These are phyloP conservation scores for Chromobotia macracanthus DNA, from an alignment of 2,797 vertebrate species.

Conservation along the genomic window DNA sequence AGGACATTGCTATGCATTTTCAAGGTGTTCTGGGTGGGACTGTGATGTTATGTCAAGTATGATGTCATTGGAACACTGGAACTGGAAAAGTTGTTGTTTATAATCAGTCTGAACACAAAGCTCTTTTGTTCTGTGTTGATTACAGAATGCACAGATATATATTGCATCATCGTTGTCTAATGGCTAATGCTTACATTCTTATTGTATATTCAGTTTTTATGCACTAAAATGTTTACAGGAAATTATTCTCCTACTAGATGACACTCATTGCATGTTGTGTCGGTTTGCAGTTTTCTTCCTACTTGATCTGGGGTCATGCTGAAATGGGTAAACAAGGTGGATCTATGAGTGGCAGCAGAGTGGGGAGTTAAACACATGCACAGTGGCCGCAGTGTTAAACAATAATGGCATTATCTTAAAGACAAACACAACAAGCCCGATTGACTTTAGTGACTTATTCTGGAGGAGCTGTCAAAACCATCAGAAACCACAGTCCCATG, in stretches of 20 bases:
- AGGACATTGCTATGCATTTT: not conserved
- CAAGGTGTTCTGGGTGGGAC: not conserved
- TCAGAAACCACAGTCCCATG: conserved; percentile 71
- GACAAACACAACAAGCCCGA: conserved; percentile 22
- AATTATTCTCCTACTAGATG: not conserved
- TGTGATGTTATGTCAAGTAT: not conserved
- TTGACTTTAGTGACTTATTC: conserved; percentile 69
- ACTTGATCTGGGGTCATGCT: not conserved
- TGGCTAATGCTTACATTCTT: not conserved
- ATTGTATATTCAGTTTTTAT: not conserved
- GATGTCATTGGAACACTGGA: not conserved
- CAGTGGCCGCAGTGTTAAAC: conserved; percentile 50
- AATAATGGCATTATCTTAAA: conserved; percentile 64
- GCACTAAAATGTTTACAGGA: not conserved
- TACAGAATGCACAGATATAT: not conserved
- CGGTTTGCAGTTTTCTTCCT: not conserved
- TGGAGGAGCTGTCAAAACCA: conserved; percentile 75
- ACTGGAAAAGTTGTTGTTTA: not conserved
- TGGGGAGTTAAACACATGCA: not conserved
- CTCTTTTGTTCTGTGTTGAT: not conserved
- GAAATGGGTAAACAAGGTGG: not conserved
- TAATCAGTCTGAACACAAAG: not conserved
- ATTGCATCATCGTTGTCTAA: not conserved
- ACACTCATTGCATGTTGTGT: not conserved
- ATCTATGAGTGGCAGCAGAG: not conserved